These are phyloP conservation scores for Grammomys dolichurus DNA, from an alignment of 2,113 vertebrate genomes.

Conservation along the genomic window DNA sequence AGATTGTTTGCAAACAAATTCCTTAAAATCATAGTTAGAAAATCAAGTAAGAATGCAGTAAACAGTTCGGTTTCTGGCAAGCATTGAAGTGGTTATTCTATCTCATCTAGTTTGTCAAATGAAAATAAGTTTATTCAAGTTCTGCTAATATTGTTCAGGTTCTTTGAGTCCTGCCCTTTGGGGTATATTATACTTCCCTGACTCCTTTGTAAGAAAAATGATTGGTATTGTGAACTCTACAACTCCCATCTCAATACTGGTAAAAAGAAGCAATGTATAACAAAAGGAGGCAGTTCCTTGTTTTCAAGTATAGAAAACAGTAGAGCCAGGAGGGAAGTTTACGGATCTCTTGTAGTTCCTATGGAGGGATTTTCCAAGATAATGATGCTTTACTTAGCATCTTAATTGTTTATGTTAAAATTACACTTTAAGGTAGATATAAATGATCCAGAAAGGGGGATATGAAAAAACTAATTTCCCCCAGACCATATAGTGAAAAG, in stretches of 20 bases:
- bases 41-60: background rate
- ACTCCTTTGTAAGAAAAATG: background rate
- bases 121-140: conserved; percentile 2
- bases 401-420: conserved; percentile 40
- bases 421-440: background rate
- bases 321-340: background rate
- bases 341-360: background rate
- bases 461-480: background rate
- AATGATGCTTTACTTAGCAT: background rate
- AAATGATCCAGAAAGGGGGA: background rate
- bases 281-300: background rate
- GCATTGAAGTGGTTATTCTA: conserved; percentile 22
- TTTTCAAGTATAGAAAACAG: background rate
- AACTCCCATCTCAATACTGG: background rate
- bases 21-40: conserved; percentile 47
- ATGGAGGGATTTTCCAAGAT: background rate
- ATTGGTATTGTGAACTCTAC: background rate
- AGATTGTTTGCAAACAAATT: conserved; percentile 39
- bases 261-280: conserved; percentile 21
- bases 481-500: background rate
- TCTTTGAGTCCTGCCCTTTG: background rate
- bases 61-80: background rate
- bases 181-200: background rate
- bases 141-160: conserved; percentile 20
- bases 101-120: conserved; percentile 49